Evolutionary conservation across 2,113 vertebrate species (phyloP), one percentile per base, ranked within the genome.

Genomic region (Thinocorus orbignyianus): DNA sequence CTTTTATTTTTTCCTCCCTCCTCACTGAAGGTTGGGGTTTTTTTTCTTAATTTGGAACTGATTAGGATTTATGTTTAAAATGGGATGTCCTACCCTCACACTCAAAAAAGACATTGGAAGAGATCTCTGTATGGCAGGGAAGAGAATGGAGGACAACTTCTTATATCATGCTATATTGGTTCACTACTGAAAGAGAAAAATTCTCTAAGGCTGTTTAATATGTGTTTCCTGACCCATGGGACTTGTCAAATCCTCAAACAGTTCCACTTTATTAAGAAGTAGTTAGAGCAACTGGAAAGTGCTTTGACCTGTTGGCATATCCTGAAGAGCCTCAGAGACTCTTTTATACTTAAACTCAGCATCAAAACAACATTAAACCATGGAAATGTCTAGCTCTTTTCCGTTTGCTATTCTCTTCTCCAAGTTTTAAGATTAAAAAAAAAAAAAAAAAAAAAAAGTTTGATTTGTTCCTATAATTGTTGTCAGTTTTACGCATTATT

Each of bases 201-300:
- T 54, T 89, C 72, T 91, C 84, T 91, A 84, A 92, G 84, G 71
- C 76, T 95, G 84, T 84, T 95, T 90, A 96, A 93, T 95, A 95
- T 76, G 79, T 95, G 92, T 93, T 97, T 91, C 72, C 65, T 95
- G 93, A 95, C 93, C 94, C 96, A 65, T 84, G 95, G 87, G 95
- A 95, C 87, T 95, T 97, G 95, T 97, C 93, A 97, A 97, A 95
- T 92, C 94, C 81, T 96, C 81, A 79, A 95, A 95, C 65, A 95
- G 93, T 96, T 96, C 73, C 82, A 97, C 95, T 96, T 96, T 96
- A 97, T 94, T 97, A 96, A 94, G 88, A 81, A 95, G 87, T 73
- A 96, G 82, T 92, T 96, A 91, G 68, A 95, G 88, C 57, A 94
- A 96, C 72, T 96, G 79, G 74, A 91, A 96, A 95, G 70, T 78